Conservation (phyloP, 2,113 vertebrate species). For the Nanger granti region DNA sequence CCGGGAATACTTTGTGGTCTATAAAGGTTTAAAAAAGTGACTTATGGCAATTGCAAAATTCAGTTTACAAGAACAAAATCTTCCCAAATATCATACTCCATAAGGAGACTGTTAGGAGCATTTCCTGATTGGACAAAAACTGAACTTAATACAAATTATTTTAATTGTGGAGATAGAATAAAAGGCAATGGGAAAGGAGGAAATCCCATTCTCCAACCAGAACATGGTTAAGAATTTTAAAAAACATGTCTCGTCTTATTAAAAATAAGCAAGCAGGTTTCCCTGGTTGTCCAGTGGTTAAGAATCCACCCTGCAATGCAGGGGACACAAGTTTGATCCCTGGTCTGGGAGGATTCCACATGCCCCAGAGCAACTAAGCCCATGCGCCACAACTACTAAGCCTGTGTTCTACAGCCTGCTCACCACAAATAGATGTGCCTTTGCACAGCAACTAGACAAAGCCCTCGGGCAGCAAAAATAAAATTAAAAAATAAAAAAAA, state of each 20-base stretch:
- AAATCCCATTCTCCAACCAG: not conserved
- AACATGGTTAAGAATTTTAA: not conserved
- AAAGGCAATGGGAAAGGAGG: not conserved
- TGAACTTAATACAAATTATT: not conserved
- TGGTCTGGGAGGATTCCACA: not conserved
- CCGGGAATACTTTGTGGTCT: not conserved
- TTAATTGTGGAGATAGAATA: not conserved
- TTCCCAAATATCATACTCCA: not conserved
- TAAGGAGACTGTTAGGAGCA: not conserved
- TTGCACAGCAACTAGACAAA: not conserved
- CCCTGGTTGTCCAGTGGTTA: not conserved
- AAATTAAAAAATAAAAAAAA: conserved; percentile 3
- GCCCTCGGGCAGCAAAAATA: not conserved
- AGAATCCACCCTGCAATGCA: not conserved
- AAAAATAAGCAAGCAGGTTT: not conserved
- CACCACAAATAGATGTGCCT: not conserved
- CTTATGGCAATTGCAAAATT: not conserved
- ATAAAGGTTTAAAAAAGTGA: not conserved
- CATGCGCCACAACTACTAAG: not conserved
- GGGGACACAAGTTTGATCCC: not conserved
- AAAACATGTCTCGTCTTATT: not conserved
- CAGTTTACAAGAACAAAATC: not conserved
- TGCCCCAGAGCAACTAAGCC: not conserved
- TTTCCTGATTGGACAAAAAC: not conserved
- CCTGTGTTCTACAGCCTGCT: not conserved